Evolutionary conservation across 2,888 invertebrate genomes (phyloP).

Genomic region (Bombylius discolor): DNA sequence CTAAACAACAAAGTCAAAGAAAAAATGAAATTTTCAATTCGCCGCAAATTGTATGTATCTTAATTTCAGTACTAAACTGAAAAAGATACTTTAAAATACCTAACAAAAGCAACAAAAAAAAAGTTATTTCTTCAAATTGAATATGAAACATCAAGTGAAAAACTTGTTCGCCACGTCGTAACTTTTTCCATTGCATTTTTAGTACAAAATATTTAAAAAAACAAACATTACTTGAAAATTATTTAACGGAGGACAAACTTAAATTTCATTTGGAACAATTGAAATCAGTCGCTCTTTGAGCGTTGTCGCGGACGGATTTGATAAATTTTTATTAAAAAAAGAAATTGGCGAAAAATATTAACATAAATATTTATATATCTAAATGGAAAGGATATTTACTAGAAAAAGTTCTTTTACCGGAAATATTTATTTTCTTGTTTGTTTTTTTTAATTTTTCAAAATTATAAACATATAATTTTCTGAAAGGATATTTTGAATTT

Average conservation of each 20-base stretch:
- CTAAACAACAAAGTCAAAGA: too few species aligned
- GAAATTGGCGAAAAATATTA: too few species aligned
- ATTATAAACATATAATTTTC: background rate
- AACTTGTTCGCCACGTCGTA: constrained; percentile 2
- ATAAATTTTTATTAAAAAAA: background rate
- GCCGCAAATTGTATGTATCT: too few species aligned
- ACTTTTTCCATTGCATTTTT: background rate
- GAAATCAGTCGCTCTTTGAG: constrained; percentile 7
- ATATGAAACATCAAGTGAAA: background rate
- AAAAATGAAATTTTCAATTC: too few species aligned
- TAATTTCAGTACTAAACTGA: too few species aligned
- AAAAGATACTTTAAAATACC: too few species aligned
- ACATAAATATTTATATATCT: background rate
- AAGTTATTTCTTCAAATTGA: too few species aligned
- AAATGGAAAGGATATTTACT: background rate
- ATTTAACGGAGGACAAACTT: background rate
- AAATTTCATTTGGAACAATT: background rate
- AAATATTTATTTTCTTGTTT: too few species aligned
- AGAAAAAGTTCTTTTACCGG: too few species aligned
- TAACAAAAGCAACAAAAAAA: too few species aligned
- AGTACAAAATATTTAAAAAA: too few species aligned
- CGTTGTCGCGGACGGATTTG: constrained; percentile 5
- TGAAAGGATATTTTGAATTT: too few species aligned
- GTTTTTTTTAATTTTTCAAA: background rate
- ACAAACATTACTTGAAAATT: background rate